Percentiles rank a stretch among this genome's conserved stretches.
phyloP scores from a whole-genome alignment of 2,888 invertebrate species.

The Pogonocherus hispidulus region DNA sequence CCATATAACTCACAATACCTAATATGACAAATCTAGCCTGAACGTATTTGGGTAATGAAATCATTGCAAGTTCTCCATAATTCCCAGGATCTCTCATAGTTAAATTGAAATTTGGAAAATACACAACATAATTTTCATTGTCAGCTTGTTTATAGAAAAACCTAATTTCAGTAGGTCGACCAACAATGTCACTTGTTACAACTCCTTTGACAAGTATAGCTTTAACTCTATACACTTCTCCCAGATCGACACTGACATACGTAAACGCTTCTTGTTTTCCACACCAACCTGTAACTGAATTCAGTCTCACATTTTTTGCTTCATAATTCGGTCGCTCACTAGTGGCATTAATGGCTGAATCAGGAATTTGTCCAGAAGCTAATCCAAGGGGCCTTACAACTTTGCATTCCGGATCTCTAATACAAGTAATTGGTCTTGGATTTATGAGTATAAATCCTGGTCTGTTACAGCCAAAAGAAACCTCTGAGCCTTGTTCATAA shows the following conservation, averaged over 20 bases:
- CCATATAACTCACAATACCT: conserved; percentile 95
- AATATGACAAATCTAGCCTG: conserved; percentile 94
- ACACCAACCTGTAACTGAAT: conserved; percentile 96
- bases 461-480: conserved; percentile 89
- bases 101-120: conserved; percentile 95
- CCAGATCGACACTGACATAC: conserved; percentile 95
- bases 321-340: conserved; percentile 94
- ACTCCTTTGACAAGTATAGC: conserved; percentile 95
- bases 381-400: conserved; percentile 89
- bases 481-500: conserved; percentile 91
- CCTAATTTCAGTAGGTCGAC: conserved; percentile 94
- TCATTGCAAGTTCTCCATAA: conserved; percentile 96
- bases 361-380: conserved; percentile 84
- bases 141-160: conserved; percentile 97
- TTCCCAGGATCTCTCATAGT: conserved; percentile 97
- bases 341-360: conserved; percentile 95
- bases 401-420: conserved; percentile 93
- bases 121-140: conserved; percentile 94
- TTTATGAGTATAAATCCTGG: conserved; percentile 95
- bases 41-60: conserved; percentile 93
- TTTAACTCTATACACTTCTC: conserved; percentile 92
- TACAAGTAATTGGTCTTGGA: conserved; percentile 90
- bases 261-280: conserved; percentile 97
- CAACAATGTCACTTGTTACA: conserved; percentile 94
- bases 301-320: conserved; percentile 88